Evolutionary conservation across 2,797 vertebrate genomes (phyloP).

Genomic region (Columba guinea): DNA sequence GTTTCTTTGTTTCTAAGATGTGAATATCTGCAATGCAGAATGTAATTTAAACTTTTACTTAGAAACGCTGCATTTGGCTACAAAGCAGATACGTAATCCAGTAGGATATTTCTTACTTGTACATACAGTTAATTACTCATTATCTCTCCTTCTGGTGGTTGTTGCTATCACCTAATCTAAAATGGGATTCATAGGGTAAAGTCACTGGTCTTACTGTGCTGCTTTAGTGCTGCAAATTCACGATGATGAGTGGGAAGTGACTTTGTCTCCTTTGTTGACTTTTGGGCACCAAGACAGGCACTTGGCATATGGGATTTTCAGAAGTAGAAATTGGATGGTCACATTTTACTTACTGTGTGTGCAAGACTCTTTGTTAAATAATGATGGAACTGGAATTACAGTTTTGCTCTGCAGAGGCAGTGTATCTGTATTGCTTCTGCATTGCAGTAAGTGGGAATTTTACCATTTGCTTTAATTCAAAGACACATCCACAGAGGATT

Average conservation of each 20-base stretch:
- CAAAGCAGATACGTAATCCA: neutral
- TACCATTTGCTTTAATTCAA: neutral
- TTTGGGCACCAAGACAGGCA: neutral
- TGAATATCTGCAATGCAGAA: neutral
- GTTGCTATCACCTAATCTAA: neutral
- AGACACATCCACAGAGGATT: neutral
- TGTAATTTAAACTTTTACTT: neutral
- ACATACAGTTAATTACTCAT: neutral
- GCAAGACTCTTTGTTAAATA: neutral
- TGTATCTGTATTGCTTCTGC: neutral
- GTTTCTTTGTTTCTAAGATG: neutral
- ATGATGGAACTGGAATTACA: neutral
- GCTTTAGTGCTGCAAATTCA: neutral
- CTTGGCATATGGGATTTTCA: neutral
- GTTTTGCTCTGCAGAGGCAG: neutral
- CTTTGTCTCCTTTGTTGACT: neutral
- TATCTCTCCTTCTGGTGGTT: neutral
- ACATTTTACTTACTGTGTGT: neutral
- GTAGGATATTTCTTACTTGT: neutral
- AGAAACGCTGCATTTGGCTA: neutral
- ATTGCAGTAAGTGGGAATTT: neutral
- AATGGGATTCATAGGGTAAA: neutral
- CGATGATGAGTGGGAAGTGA: neutral
- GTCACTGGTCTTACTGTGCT: neutral
- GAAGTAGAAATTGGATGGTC: neutral